Base-by-base conservation (phyloP, 2,797 vertebrate genomes). In the Scleropages formosus region DNA sequence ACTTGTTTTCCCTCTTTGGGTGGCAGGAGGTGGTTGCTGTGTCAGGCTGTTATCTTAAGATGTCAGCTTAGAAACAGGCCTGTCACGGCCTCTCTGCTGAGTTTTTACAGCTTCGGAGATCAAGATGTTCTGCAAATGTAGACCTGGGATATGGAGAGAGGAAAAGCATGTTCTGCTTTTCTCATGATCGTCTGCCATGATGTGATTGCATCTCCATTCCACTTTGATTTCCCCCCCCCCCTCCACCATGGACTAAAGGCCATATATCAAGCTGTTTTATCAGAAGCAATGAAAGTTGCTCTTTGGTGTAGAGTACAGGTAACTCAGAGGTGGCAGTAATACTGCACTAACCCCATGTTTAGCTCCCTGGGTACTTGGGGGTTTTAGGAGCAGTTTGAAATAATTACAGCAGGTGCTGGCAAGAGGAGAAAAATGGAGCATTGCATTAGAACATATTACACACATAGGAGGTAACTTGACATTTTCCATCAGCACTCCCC, bases 351-450 rank as follows among this genome's bases (percentile, higher is more conserved):
- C 53, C 27, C 16, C 49, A 27, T 49, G 16, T 26, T 46, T 13
- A 24, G 26, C 53, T 72, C 56, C 44, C 20, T 0, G 53, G 16
- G 65, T 26, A 51, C 53, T 60, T 67, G 68, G 22, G 27, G 65
- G 74, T 49, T 61, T 75, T 69, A 65, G 56, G n/a, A 69, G 60
- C n/a, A 70, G 49, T 72, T 59, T 71, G 49, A 58, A 71, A 39
- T 26, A 46, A 60, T 72, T 72, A 27, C 31, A 39, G 59, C 22
- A 60, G 53, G 68, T 26, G 49, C 24, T 49, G 49, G 27, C 31
- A 27, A 60, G 64, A 8, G 3, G 3, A 24, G n/a, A 6, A 39
- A 6, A 7, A 11, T 62, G 9, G 9, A 58, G 31, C 6, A 22
- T n/a, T 26, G 31, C 22, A n/a, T 61, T 13, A 9, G 31, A 47